Base-by-base conservation (phyloP, 2,113 vertebrate species). In the Morone chrysops region DNA sequence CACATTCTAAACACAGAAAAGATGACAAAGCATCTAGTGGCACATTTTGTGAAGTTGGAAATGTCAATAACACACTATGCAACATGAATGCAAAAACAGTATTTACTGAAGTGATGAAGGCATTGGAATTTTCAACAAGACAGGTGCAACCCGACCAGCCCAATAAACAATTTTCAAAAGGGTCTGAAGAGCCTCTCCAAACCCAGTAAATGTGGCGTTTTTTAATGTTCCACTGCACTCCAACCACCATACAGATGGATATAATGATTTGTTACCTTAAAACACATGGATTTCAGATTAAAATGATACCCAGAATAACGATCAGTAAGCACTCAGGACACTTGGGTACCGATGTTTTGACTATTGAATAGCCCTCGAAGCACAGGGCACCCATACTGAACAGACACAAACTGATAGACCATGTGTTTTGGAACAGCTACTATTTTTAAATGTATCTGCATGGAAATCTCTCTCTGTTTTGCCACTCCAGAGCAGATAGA, bases 1-100 rank as follows among this genome's bases (percentile, higher is more conserved):
- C 38, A 10, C 12, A 36, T 7, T 57, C 4, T 53, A 47, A 54
- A 40, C 72, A 38, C 43, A 51, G 53, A 25, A 25, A 31, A 57
- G 69, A 43, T 45, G 40, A 82, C 22, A 53, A 70, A 48, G 17
- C 41, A 48, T 73, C 20, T 5, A 36, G 43, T n/a, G n/a, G 25
- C 51, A 71, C 51, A 22, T 62, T 25, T 59, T 57, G 36, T 61
- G n/a, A 71, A 62, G 25, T 71, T 66, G 60, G 51, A 84, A 75
- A 83, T 74, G 60, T 75, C 47, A 74, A 6, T 0, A 11, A 65
- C 1, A 10, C 2, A 40, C 9, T 10, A 5, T 8, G 25, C n/a
- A 20, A 8, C 40, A 60, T 38, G 10, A n/a, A 62, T 20, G 8
- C 75, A 75, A 71, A 79, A 81, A 10, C 6, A 12, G 36, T 43